These are phyloP conservation scores for Gymnocypris eckloni DNA, from an alignment of 2,797 vertebrate genomes.

Conservation along the genomic window DNA sequence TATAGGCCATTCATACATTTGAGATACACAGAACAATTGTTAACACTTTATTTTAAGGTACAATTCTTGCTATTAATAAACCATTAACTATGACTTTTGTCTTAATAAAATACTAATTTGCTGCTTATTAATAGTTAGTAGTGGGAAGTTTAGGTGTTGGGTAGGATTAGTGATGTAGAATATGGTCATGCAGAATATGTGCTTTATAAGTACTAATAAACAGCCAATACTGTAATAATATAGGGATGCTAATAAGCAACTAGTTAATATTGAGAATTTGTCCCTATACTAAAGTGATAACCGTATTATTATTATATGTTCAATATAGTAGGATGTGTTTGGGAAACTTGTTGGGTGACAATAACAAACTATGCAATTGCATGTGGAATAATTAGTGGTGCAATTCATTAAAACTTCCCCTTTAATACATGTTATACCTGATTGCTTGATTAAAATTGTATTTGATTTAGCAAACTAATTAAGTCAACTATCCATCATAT, in stretches of 20 bases:
- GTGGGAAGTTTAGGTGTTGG: too few species aligned
- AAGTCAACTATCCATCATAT: constrained; percentile 1
- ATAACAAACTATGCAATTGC: not conserved
- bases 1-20: not conserved
- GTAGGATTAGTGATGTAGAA: too few species aligned
- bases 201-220: too few species aligned
- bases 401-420: not conserved
- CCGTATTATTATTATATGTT: not conserved
- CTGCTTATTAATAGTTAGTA: too few species aligned
- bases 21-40: not conserved
- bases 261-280: not conserved
- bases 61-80: too few species aligned
- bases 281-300: not conserved
- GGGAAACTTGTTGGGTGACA: not conserved
- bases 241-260: not conserved
- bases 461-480: constrained; percentile 14
- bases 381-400: not conserved
- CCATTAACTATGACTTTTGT: accelerated
- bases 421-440: not conserved
- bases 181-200: too few species aligned
- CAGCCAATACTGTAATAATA: too few species aligned
- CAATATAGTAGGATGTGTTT: not conserved
- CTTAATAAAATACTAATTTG: too few species aligned
- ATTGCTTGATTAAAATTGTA: constrained; percentile 10
- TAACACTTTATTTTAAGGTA: too few species aligned